A percentile compares a stretch with the other conserved stretches of the same genome.
Conservation (phyloP, 2,113 vertebrate genomes). For the Marmota monax region DNA sequence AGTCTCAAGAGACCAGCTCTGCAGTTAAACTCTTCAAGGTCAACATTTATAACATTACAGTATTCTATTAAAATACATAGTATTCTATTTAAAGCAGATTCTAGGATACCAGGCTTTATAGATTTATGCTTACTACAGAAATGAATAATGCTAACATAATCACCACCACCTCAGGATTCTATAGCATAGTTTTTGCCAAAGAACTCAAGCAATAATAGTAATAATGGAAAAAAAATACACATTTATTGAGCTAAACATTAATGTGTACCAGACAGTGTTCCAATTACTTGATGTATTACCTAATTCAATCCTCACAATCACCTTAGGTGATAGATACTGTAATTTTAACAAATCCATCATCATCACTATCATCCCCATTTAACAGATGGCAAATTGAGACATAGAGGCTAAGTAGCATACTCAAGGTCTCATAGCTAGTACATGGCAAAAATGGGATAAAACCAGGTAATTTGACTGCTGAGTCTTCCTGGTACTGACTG, state of each 20-base stretch:
- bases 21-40: conserved; percentile 7
- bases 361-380: neutral
- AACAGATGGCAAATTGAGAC: neutral
- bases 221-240: conserved; percentile 13
- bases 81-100: conserved; percentile 40
- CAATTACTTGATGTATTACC: neutral
- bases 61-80: conserved; percentile 1
- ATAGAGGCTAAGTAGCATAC: neutral
- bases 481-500: neutral
- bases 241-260: conserved; percentile 17
- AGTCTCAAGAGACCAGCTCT: conserved; percentile 23
- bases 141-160: conserved; percentile 43
- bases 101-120: neutral
- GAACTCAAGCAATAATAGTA: conserved; percentile 35
- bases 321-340: neutral
- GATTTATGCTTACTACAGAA: conserved; percentile 31
- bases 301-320: neutral
- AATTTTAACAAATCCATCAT: neutral
- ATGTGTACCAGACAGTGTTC: conserved; percentile 2
- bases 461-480: neutral
- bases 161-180: neutral
- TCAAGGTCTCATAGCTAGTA: neutral
- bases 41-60: neutral
- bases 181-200: conserved; percentile 43
- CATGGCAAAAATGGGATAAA: neutral